phyloP scores from a whole-genome alignment of 2,113 vertebrate species.

The Rhombomys opimus region DNA sequence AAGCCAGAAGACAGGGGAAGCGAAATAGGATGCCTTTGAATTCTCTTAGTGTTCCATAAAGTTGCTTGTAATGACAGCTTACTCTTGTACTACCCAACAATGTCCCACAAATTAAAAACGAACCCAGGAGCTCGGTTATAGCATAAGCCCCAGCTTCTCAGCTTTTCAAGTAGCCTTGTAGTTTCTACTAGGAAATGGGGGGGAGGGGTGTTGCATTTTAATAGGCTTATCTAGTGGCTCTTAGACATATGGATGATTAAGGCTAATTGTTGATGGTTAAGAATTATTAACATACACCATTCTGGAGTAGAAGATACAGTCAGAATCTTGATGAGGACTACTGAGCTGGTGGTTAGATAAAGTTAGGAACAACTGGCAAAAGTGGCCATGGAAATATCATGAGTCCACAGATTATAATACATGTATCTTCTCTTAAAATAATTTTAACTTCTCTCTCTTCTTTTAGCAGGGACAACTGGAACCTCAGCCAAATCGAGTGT shows the following conservation, averaged over 20 bases:
- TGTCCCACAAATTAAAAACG: not conserved
- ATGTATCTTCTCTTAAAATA: not conserved
- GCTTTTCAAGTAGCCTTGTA: not conserved
- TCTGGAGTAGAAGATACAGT: not conserved
- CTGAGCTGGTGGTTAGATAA: not conserved
- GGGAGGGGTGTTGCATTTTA: not conserved
- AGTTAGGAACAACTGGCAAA: not conserved
- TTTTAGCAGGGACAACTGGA: not conserved
- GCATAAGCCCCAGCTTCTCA: not conserved
- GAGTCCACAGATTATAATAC: not conserved
- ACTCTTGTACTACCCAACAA: not conserved
- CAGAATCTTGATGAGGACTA: not conserved
- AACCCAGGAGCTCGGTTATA: not conserved
- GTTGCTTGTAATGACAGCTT: not conserved
- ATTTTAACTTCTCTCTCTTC: not conserved
- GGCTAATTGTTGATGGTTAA: not conserved
- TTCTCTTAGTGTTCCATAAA: not conserved
- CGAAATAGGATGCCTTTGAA: not conserved
- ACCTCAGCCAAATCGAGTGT: not conserved
- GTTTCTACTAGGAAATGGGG: not conserved
- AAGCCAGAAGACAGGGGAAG: not conserved
- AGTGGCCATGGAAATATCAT: too few species aligned
- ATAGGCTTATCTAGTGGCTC: not conserved
- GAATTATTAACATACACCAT: not conserved
- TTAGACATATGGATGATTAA: not conserved